Evolutionary conservation across 2,113 vertebrate species (phyloP).

Genomic region (Pterocles gutturalis): DNA sequence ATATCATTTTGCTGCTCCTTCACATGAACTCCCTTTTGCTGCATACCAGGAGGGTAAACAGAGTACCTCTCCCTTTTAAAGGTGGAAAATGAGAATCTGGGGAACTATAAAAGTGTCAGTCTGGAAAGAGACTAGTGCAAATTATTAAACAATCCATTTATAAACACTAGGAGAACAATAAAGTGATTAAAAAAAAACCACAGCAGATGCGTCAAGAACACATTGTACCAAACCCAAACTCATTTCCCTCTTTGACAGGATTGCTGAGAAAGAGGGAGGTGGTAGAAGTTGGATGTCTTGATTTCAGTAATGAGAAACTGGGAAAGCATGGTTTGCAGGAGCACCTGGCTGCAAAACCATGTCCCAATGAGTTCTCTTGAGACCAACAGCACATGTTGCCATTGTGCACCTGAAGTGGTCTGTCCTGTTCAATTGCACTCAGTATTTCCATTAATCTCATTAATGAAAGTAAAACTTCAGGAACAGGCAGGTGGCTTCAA

Average conservation of each 20-base stretch:
- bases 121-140: not conserved
- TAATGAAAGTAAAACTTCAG: not conserved
- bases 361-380: not conserved
- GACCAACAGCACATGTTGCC: not conserved
- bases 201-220: not conserved
- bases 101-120: not conserved
- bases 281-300: not conserved
- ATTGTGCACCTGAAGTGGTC: not conserved
- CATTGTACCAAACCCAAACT: not conserved
- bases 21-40: not conserved
- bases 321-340: not conserved
- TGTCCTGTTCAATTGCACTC: accelerated
- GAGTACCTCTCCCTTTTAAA: not conserved
- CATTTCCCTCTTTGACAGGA: not conserved
- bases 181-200: not conserved
- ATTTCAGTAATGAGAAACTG: not conserved
- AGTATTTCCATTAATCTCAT: not conserved
- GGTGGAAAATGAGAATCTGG: constrained; percentile 13
- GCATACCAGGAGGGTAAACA: not conserved
- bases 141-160: constrained; percentile 53
- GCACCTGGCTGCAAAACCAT: not conserved
- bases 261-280: not conserved
- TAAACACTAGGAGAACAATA: constrained; percentile 13
- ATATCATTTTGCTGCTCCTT: constrained; percentile 1
- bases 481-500: not conserved